These are phyloP conservation scores for Pseudotriccus pelzelni DNA, from an alignment of 2,797 vertebrate species.

Conservation along the genomic window DNA sequence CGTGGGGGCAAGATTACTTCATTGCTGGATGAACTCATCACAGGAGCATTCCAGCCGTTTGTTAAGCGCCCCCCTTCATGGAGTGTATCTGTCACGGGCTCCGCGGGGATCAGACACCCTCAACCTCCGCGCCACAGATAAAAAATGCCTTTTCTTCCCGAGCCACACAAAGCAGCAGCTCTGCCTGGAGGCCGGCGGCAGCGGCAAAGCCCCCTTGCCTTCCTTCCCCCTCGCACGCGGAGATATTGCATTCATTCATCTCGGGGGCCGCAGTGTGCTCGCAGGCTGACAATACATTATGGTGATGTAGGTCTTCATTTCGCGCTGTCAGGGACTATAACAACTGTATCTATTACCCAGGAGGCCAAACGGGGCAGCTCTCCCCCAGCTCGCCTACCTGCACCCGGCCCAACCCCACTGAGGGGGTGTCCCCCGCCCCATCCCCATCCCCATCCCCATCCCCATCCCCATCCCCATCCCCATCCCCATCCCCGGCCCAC, in stretches of 20 bases:
- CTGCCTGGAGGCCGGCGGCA: background rate
- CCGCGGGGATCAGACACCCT: background rate
- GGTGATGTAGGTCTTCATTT: conserved; percentile 17
- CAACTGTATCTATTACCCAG: background rate
- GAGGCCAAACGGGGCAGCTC: background rate
- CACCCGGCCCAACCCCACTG: background rate
- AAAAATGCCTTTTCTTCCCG: conserved; percentile 11
- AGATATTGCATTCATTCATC: conserved; percentile 8
- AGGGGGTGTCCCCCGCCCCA: rapidly evolving
- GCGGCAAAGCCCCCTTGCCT: background rate
- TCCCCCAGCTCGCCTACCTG: background rate
- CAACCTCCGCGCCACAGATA: background rate
- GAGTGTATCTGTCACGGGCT: background rate
- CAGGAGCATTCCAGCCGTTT: background rate
- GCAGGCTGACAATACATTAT: background rate
- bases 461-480: no score
- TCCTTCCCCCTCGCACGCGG: background rate
- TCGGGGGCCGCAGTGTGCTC: background rate
- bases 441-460: background rate
- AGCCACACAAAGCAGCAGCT: background rate
- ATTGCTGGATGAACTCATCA: conserved; percentile 14
- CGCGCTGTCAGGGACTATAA: background rate
- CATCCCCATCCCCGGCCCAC: rapidly evolving
- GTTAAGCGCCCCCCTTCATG: background rate
- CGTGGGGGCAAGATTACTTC: background rate